phyloP scores from a whole-genome alignment of 2,797 vertebrate species.

The Pseudochirops cupreus region DNA sequence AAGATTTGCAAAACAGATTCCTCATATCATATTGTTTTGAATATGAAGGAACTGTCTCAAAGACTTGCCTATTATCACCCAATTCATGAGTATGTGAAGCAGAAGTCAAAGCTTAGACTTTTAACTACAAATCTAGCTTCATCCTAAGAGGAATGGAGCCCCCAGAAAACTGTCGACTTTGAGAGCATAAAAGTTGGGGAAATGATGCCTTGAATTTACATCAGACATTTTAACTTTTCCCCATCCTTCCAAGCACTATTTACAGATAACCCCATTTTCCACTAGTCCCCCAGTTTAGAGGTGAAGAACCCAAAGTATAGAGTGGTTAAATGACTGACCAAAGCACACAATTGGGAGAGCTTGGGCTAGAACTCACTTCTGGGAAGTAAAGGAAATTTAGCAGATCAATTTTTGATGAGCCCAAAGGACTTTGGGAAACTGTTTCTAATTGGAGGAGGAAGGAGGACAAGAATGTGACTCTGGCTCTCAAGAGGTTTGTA shows the following conservation, averaged over 20 bases:
- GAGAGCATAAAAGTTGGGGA: neutral
- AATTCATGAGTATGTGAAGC: neutral
- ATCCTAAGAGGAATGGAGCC: neutral
- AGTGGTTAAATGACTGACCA: conserved; percentile 7
- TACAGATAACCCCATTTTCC: conserved; percentile 15
- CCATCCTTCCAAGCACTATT: neutral
- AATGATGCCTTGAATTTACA: neutral
- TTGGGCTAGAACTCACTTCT: conserved; percentile 16
- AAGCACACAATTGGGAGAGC: neutral
- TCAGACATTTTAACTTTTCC: conserved; percentile 2
- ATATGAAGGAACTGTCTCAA: neutral
- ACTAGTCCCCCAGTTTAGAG: neutral
- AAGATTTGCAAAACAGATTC: neutral
- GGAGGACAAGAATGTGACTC: neutral
- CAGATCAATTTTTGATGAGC: conserved; percentile 17
- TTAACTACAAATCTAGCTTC: neutral
- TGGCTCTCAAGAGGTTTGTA: neutral
- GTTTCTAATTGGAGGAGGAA: neutral
- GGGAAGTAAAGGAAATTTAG: conserved; percentile 28
- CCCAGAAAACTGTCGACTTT: neutral
- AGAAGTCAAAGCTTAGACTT: neutral
- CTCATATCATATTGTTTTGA: neutral
- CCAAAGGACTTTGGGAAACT: conserved; percentile 22
- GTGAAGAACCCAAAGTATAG: conserved; percentile 4
- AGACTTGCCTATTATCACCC: neutral